These are phyloP conservation scores for Oreochromis spilurus DNA, from an alignment of 2,113 vertebrate genomes.

Conservation along the genomic window DNA sequence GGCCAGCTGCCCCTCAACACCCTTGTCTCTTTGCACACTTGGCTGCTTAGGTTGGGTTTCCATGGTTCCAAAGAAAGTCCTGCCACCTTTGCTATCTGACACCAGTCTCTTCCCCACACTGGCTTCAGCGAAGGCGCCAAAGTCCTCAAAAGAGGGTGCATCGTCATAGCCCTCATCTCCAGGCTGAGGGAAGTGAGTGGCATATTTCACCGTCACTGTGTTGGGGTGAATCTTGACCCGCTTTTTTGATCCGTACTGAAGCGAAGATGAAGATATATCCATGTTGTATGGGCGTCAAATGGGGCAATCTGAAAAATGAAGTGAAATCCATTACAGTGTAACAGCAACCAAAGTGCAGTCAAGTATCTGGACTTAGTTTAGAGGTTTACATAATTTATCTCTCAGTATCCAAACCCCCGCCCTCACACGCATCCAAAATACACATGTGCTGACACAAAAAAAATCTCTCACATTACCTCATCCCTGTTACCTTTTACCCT, in stretches of 20 bases:
- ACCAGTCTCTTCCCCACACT: constrained; percentile 83
- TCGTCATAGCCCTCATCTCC: constrained; percentile 89
- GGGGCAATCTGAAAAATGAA: constrained; percentile 44
- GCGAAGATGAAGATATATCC: constrained; percentile 79
- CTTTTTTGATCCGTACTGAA: constrained; percentile 86
- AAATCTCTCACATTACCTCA: neutral
- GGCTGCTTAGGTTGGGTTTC: constrained; percentile 72
- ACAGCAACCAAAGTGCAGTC: neutral
- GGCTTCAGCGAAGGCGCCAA: constrained; percentile 82
- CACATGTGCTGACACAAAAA: neutral
- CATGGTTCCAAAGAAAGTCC: constrained; percentile 87
- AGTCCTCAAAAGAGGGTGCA: constrained; percentile 82
- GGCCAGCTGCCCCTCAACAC: constrained; percentile 76
- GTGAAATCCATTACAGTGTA: neutral
- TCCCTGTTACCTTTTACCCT: constrained; percentile 12
- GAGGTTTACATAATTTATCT: constrained; percentile 36
- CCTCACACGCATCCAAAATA: neutral
- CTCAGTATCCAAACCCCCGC: neutral
- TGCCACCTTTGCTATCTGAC: constrained; percentile 76
- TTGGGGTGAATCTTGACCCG: constrained; percentile 95
- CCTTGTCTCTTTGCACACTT: constrained; percentile 67
- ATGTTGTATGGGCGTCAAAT: constrained; percentile 69
- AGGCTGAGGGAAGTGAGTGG: constrained; percentile 90
- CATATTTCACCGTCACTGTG: constrained; percentile 93
- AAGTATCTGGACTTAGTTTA: neutral